Evolutionary conservation across 1,140 invertebrate species (phyloP).

Genomic region (Hydropsyche tenuis): DNA sequence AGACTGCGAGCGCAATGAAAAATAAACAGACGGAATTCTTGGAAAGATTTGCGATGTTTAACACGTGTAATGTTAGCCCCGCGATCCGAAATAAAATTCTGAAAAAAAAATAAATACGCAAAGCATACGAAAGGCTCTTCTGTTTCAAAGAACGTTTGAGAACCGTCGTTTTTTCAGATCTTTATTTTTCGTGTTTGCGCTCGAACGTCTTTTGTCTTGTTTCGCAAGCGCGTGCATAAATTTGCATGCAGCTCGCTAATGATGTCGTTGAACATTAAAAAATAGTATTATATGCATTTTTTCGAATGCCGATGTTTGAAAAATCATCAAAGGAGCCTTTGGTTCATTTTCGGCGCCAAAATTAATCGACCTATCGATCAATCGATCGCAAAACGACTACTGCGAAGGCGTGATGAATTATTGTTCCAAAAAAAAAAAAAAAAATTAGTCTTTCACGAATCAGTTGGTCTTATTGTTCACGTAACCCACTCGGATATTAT

Average conservation of each 20-base stretch:
- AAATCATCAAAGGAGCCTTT: background rate
- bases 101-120: no score
- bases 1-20: background rate
- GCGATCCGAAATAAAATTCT: background rate
- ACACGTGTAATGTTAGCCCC: constrained; percentile 28
- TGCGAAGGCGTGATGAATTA: constrained; percentile 4
- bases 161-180: background rate
- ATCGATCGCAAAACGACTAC: background rate
- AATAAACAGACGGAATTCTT: constrained; percentile 15
- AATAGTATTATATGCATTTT: background rate
- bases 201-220: constrained; percentile 9
- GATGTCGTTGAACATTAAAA: background rate
- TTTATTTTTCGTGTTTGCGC: background rate
- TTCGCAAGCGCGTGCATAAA: constrained; percentile 1
- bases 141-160: constrained; percentile 17
- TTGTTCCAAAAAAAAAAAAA: background rate
- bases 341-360: no score
- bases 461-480: constrained; percentile 26
- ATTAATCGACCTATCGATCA: no score
- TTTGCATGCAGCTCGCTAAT: constrained; percentile 8
- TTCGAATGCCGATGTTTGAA: background rate
- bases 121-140: no score
- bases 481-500: constrained; percentile 33
- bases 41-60: constrained; percentile 31
- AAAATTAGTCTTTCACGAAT: background rate